Conservation (phyloP, 2,113 vertebrate genomes). For the Phaetusa simplex region DNA sequence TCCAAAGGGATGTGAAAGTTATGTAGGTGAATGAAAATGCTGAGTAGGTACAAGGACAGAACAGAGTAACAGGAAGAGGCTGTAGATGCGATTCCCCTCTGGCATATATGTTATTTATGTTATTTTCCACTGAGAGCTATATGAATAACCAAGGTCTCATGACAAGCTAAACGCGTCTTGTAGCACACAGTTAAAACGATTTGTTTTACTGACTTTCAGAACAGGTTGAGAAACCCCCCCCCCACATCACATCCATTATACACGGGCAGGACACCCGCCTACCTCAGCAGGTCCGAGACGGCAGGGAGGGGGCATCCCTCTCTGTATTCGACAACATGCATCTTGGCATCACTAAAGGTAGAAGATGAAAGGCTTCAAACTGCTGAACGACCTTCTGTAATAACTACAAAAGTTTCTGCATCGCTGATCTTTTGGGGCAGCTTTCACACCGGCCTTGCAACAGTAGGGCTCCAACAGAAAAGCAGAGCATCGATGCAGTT, state of each 20-base stretch:
- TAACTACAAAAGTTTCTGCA: rapidly evolving
- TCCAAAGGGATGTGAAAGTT: not conserved
- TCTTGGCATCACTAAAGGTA: not conserved
- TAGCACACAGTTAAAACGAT: not conserved
- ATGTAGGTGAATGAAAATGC: not conserved
- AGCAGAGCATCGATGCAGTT: not conserved
- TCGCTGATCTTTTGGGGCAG: not conserved
- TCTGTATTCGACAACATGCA: rapidly evolving
- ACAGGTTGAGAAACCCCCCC: not conserved
- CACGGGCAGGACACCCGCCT: not conserved
- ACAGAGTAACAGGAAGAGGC: not conserved
- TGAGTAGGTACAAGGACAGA: not conserved
- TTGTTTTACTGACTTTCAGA: not conserved
- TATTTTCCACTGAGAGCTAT: not conserved
- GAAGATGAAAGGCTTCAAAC: not conserved
- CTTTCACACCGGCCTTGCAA: not conserved
- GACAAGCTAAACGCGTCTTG: not conserved
- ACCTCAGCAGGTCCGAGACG: not conserved
- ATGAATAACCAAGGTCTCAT: not conserved
- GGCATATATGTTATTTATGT: not conserved
- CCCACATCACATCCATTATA: not conserved
- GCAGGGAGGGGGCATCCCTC: not conserved
- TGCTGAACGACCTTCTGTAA: not conserved
- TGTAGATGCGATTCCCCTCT: not conserved
- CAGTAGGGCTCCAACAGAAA: not conserved